phyloP scores from a whole-genome alignment of 2,797 vertebrate genomes.

The Apodemus agrarius region DNA sequence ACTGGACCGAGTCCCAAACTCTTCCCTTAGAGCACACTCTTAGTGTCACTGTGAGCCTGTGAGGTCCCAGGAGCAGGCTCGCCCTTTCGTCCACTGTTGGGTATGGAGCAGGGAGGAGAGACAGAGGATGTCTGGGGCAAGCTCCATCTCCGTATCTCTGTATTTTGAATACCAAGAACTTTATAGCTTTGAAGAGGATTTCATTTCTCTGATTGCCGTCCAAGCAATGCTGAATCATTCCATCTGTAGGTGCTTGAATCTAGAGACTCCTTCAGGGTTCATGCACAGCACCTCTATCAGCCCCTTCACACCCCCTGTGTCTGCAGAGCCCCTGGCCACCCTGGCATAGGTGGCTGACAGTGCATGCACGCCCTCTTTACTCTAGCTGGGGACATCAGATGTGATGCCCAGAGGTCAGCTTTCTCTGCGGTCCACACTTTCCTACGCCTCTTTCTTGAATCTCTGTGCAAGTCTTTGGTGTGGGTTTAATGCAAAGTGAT shows the following conservation, averaged over 20 bases:
- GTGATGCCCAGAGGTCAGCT: no score
- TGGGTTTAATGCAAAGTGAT: background rate
- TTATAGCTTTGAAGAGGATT: background rate
- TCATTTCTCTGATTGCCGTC: accelerated
- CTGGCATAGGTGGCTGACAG: accelerated
- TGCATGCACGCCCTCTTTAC: background rate
- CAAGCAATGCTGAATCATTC: accelerated
- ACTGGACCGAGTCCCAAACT: no score
- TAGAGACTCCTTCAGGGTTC: accelerated
- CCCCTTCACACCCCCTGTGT: accelerated
- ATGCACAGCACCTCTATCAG: accelerated
- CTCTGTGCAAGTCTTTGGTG: background rate
- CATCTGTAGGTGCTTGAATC: accelerated
- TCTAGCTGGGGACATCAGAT: accelerated
- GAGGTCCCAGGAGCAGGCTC: background rate
- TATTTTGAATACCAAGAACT: accelerated
- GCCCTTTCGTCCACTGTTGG: accelerated
- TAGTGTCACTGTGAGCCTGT: background rate
- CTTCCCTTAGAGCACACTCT: background rate
- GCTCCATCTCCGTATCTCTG: background rate
- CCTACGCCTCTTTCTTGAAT: background rate
- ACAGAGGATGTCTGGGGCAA: no score
- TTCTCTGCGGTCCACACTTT: background rate
- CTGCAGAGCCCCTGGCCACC: background rate
- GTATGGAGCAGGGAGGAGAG: accelerated